Percentiles rank a stretch among this genome's conserved stretches.
phyloP scores from a whole-genome alignment of 2,113 vertebrate species.

The Myotis yumanensis region DNA sequence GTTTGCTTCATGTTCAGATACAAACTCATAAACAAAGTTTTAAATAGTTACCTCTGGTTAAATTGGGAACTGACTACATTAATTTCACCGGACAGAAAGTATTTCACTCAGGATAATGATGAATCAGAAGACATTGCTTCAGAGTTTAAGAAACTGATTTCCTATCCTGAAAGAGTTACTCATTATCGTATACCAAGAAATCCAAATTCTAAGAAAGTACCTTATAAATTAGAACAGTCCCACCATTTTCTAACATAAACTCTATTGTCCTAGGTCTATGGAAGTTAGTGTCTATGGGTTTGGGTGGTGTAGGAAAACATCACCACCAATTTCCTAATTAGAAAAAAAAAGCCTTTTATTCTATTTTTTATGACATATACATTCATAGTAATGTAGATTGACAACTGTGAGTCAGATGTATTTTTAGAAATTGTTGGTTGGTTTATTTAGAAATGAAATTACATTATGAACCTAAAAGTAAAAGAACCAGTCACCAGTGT shows the following conservation, averaged over 20 bases:
- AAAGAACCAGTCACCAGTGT: background rate
- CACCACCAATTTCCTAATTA: background rate
- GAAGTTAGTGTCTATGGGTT: background rate
- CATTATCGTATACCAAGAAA: background rate
- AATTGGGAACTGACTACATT: background rate
- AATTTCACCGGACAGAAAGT: background rate
- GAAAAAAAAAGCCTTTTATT: background rate
- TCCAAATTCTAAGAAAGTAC: background rate
- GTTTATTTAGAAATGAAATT: constrained; percentile 19
- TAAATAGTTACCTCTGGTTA: background rate
- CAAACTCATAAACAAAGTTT: constrained; percentile 22
- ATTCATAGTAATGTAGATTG: background rate
- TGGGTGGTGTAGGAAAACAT: background rate
- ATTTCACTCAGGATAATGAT: constrained; percentile 1
- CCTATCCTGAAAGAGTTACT: background rate
- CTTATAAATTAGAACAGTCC: background rate
- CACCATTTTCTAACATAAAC: constrained; percentile 22
- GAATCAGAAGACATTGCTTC: background rate
- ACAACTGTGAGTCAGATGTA: background rate
- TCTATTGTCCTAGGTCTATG: background rate
- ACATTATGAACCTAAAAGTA: background rate
- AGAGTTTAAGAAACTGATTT: constrained; percentile 27
- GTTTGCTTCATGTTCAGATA: background rate
- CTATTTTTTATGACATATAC: background rate
- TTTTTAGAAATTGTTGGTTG: constrained; percentile 18